Conservation (phyloP, 2,888 invertebrate species). For the Biston stratarius region DNA sequence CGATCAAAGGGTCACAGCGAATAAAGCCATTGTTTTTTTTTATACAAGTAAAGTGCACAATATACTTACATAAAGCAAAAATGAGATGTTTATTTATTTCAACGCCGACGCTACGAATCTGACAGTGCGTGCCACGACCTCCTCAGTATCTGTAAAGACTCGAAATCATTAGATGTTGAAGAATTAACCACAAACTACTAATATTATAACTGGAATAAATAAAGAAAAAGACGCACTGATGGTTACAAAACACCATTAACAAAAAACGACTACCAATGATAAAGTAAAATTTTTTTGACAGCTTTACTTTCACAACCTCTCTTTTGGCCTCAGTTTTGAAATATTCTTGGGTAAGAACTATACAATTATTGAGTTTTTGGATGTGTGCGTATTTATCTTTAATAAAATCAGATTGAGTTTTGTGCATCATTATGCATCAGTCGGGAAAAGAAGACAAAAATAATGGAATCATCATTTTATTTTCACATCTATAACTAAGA, state of each 20-base stretch:
- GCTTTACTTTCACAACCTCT: too few relatives aligned
- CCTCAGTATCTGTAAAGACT: conserved; percentile 17
- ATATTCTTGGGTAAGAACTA: neutral
- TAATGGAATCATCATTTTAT: conserved; percentile 42
- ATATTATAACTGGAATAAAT: neutral
- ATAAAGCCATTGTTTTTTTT: neutral
- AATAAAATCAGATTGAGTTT: conserved; percentile 40
- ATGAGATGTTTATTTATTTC: conserved; percentile 12
- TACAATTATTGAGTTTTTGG: neutral
- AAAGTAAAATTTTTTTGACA: too few relatives aligned
- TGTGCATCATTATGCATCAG: conserved; percentile 68
- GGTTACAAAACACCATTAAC: too few relatives aligned
- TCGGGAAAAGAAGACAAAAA: conserved; percentile 84
- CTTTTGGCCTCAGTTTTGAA: too few relatives aligned
- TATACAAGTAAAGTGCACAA: neutral
- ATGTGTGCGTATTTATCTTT: conserved; percentile 10
- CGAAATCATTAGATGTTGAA: neutral
- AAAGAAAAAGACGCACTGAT: conserved; percentile 14
- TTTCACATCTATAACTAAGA: neutral
- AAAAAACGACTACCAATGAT: too few relatives aligned
- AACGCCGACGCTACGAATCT: conserved; percentile 24
- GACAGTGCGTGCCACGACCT: conserved; percentile 17
- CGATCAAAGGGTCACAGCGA: too few relatives aligned
- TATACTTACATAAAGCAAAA: conserved; percentile 24
- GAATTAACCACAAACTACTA: neutral